Conservation (phyloP, 1,140 invertebrate genomes). For the Papilio dardanus region DNA sequence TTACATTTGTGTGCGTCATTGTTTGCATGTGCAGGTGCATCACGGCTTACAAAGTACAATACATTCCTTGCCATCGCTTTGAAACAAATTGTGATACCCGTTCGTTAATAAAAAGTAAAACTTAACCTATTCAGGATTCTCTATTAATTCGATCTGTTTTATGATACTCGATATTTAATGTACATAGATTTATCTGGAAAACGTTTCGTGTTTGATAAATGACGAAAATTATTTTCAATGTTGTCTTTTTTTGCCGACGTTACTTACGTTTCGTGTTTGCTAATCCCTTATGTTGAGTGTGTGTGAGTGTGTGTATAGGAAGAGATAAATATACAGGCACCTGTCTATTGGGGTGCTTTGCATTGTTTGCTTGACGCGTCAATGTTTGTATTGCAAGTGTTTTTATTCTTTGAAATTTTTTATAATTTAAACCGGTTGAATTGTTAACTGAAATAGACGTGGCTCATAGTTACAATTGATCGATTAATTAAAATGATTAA, state of each 20-base stretch:
- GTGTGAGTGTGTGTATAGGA: slow-evolving; percentile 12
- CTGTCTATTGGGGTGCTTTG: slow-evolving; percentile 36
- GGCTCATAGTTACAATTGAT: no score
- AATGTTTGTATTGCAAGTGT: neutral
- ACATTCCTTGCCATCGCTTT: slow-evolving; percentile 27
- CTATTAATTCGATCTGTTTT: neutral
- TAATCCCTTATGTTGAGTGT: slow-evolving; percentile 11
- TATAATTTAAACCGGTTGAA: no score
- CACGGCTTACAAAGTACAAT: slow-evolving; percentile 16
- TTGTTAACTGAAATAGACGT: no score
- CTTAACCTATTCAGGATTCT: neutral
- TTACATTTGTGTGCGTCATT: slow-evolving; percentile 29
- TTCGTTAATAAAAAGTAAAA: neutral
- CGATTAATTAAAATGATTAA: no score
- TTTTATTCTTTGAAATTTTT: neutral
- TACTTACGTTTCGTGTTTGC: neutral
- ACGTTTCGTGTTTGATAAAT: neutral
- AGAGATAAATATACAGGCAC: slow-evolving; percentile 37
- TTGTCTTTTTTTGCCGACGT: slow-evolving; percentile 2
- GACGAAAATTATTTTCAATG: neutral
- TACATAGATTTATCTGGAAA: neutral
- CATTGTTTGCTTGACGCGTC: slow-evolving; percentile 39
- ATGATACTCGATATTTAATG: neutral
- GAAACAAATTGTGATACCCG: slow-evolving; percentile 3
- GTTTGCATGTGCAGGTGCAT: slow-evolving; percentile 39